Percentiles rank a stretch among this genome's conserved stretches.
Evolutionary conservation across 2,888 invertebrate species (phyloP).

Genomic region (Caenorhabditis doughertyi): DNA sequence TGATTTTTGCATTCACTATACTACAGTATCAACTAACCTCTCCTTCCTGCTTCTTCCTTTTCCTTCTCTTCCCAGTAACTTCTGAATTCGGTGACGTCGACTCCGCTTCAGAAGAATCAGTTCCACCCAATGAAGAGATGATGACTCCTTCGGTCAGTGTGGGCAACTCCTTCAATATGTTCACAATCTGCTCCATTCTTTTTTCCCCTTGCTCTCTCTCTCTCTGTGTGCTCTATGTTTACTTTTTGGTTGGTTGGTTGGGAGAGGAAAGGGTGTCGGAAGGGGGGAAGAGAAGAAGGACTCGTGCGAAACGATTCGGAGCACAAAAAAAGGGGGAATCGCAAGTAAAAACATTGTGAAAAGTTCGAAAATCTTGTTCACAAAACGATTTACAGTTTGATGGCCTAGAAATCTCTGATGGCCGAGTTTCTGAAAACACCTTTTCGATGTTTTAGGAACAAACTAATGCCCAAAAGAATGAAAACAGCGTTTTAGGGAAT

Average conservation of each 20-base stretch:
- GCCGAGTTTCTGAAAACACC: no score
- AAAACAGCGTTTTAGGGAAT: neutral
- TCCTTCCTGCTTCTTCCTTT: slow-evolving; percentile 17
- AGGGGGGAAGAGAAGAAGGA: neutral
- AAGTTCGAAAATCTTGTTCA: slow-evolving; percentile 16
- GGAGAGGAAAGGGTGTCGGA: no score
- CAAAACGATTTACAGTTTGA: no score
- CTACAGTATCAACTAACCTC: neutral
- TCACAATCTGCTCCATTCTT: slow-evolving; percentile 68
- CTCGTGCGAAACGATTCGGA: slow-evolving; percentile 59
- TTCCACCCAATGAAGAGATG: slow-evolving; percentile 9
- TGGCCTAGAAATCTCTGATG: no score
- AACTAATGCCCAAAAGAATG: no score
- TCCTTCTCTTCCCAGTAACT: neutral
- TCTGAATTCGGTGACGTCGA: neutral
- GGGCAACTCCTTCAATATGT: slow-evolving; percentile 66
- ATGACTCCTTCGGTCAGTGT: slow-evolving; percentile 64
- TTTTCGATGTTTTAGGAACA: no score
- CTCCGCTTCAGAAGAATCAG: slow-evolving; percentile 10
- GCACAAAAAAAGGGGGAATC: slow-evolving; percentile 24
- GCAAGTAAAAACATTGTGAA: neutral
- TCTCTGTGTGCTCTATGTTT: slow-evolving; percentile 38
- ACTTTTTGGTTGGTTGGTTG: slow-evolving; percentile 56
- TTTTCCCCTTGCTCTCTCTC: slow-evolving; percentile 29
- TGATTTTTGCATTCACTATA: no score